Evolutionary conservation across 2,113 vertebrate genomes (phyloP).

Genomic region (Coptodon rendalli): DNA sequence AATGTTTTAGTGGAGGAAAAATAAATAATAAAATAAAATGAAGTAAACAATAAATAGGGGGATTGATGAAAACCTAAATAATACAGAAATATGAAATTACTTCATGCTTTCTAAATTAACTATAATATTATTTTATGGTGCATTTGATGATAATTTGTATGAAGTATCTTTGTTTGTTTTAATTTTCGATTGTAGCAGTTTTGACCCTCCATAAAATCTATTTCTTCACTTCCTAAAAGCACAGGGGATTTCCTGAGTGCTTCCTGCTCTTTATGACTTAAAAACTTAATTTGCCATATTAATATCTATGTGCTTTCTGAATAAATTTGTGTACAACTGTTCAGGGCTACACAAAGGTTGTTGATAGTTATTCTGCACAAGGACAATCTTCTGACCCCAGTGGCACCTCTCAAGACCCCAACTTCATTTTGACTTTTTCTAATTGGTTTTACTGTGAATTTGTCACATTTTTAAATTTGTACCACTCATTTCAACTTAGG

Average conservation of each 20-base stretch:
- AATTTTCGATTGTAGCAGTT: background rate
- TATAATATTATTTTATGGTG: background rate
- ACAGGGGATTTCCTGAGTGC: background rate
- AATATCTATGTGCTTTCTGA: background rate
- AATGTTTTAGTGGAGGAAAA: background rate
- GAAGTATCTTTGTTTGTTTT: background rate
- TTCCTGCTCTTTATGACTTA: background rate
- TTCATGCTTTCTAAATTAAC: background rate
- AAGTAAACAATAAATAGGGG: background rate
- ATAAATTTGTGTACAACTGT: background rate
- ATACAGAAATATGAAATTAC: background rate
- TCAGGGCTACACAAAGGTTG: background rate
- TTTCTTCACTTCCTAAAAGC: background rate
- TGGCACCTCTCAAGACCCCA: background rate
- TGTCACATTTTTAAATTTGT: background rate
- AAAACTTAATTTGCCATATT: background rate
- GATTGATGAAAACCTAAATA: background rate
- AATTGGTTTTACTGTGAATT: background rate
- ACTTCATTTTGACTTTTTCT: fast-evolving
- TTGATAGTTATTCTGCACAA: background rate
- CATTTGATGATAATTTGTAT: background rate
- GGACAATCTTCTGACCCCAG: background rate
- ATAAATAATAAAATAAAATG: background rate
- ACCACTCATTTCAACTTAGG: background rate
- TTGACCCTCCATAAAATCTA: background rate